phyloP scores from a whole-genome alignment of 2,888 invertebrate genomes.

The Aphodius granarius region DNA sequence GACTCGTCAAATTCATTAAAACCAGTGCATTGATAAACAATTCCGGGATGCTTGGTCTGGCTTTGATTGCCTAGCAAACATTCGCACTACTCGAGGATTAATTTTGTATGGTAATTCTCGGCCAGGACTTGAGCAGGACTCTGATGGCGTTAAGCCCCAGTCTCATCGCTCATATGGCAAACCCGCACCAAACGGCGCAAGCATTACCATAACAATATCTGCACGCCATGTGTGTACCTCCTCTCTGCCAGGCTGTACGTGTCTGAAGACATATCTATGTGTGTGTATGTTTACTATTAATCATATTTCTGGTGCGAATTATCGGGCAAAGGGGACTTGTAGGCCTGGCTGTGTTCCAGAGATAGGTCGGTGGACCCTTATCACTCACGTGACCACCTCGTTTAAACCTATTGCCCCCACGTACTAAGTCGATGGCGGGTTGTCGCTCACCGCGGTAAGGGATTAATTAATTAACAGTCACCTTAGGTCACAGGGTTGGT shows the following conservation, averaged over 20 bases:
- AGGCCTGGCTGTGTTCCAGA: constrained; percentile 24
- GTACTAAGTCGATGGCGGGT: background rate
- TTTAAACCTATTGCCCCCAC: constrained; percentile 16
- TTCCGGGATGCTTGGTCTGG: too few species aligned
- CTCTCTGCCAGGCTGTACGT: constrained; percentile 5
- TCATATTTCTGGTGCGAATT: constrained; percentile 27
- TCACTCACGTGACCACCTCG: constrained; percentile 28
- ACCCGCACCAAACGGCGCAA: background rate
- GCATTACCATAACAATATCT: constrained; percentile 11
- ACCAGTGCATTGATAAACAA: too few species aligned
- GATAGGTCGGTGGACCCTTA: constrained; percentile 29
- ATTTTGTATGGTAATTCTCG: constrained; percentile 9
- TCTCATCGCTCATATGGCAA: background rate
- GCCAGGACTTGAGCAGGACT: constrained; percentile 2
- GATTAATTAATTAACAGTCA: background rate
- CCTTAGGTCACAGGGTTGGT: background rate
- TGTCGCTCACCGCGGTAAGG: background rate
- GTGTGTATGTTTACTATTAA: constrained; percentile 29
- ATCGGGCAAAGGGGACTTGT: constrained; percentile 14
- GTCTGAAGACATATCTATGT: constrained; percentile 7
- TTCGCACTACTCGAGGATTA: background rate
- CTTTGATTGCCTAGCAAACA: background rate
- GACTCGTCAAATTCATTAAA: too few species aligned
- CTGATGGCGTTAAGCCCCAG: background rate
- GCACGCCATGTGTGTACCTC: constrained; percentile 10